phyloP scores from a whole-genome alignment of 2,888 invertebrate species.

The Seladonia tumulorum region DNA sequence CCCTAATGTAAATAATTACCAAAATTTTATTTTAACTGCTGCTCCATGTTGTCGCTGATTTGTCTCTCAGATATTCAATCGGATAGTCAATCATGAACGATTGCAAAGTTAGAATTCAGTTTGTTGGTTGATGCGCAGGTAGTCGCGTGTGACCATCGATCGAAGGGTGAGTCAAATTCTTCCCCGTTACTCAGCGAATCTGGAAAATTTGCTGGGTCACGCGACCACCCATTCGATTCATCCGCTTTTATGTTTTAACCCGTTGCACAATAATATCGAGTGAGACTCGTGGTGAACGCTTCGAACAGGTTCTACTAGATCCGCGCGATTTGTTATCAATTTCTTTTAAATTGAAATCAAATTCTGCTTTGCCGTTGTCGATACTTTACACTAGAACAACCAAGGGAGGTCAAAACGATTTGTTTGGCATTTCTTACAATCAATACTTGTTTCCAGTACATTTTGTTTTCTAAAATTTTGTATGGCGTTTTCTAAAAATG shows the following conservation, averaged over 20 bases:
- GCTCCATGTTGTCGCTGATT: neutral
- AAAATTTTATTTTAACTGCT: neutral
- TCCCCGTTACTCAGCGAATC: constrained; percentile 30
- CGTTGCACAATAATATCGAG: neutral
- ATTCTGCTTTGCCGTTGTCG: neutral
- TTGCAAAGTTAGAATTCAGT: neutral
- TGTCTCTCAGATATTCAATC: no score
- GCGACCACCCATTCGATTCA: neutral
- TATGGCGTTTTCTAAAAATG: no score
- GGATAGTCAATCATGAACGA: no score
- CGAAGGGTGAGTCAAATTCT: constrained; percentile 59
- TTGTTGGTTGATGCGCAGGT: neutral
- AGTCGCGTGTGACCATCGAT: constrained; percentile 27
- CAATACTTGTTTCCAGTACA: no score
- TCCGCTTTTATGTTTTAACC: neutral
- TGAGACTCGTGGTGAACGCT: neutral
- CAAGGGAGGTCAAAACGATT: no score
- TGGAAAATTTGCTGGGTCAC: constrained; percentile 10
- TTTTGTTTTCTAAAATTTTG: no score
- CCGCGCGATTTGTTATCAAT: neutral
- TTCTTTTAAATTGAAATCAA: no score
- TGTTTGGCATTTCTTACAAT: no score
- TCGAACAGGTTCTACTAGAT: neutral
- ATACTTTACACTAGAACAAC: no score
- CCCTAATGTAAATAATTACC: no score